These are phyloP conservation scores for Leptura quadrifasciata DNA, from an alignment of 2,888 invertebrate genomes.

Conservation along the genomic window DNA sequence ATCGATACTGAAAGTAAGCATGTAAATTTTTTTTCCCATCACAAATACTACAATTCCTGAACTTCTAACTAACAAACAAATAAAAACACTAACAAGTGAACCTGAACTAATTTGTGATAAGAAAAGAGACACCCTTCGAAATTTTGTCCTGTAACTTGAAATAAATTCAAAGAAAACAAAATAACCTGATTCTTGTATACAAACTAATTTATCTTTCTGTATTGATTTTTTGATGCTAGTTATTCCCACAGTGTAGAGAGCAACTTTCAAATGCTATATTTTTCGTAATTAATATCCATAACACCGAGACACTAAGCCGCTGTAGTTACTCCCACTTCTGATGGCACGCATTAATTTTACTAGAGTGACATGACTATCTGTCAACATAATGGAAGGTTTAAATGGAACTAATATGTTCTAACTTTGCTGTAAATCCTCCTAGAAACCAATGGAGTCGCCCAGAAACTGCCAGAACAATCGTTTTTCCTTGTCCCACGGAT, in stretches of 20 bases:
- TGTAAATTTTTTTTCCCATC: too few species aligned
- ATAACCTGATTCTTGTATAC: too few species aligned
- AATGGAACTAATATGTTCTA: conserved; percentile 38
- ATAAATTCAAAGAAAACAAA: too few species aligned
- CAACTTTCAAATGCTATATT: not conserved
- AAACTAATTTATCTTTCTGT: too few species aligned
- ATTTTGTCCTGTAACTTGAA: too few species aligned
- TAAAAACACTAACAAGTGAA: too few species aligned
- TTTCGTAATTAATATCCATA: conserved; percentile 5
- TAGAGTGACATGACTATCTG: conserved; percentile 42
- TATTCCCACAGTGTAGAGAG: not conserved
- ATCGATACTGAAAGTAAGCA: too few species aligned
- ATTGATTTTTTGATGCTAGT: not conserved
- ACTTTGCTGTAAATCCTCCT: conserved; percentile 28
- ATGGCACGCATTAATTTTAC: conserved; percentile 33
- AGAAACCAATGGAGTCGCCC: conserved; percentile 18
- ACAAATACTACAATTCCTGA: too few species aligned
- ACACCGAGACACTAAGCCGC: conserved; percentile 25
- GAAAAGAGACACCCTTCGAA: too few species aligned
- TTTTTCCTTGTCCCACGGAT: conserved; percentile 29
- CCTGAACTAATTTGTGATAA: too few species aligned
- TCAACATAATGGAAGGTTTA: conserved; percentile 40
- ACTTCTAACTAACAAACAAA: too few species aligned
- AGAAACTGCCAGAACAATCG: conserved; percentile 29
- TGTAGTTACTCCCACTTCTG: conserved; percentile 17